These are phyloP conservation scores for Drosophila quinaria DNA, from an alignment of 2,888 invertebrate species.

Conservation along the genomic window DNA sequence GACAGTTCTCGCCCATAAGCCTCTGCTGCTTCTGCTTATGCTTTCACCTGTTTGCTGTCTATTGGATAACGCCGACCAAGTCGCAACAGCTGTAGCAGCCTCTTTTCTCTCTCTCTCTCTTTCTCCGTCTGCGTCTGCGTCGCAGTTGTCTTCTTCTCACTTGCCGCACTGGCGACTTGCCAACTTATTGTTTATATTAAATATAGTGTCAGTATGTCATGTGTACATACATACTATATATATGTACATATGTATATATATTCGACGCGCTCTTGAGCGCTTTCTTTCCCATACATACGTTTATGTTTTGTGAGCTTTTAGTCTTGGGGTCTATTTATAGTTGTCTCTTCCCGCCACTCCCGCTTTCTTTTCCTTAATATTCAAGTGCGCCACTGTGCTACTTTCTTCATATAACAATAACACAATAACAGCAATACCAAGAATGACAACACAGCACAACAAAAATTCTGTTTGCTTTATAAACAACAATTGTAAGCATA, in stretches of 20 bases:
- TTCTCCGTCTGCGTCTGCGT: neutral
- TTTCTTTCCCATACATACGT: conserved; percentile 17
- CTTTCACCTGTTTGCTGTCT: conserved; percentile 75
- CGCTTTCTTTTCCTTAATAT: conserved; percentile 31
- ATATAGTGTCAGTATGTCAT: conserved; percentile 33
- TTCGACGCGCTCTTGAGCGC: conserved; percentile 27
- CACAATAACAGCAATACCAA: conserved; percentile 12
- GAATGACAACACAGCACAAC: neutral
- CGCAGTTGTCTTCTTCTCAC: conserved; percentile 33
- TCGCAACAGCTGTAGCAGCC: neutral
- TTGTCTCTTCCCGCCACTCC: conserved; percentile 23
- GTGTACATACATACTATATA: conserved; percentile 7
- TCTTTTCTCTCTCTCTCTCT: no score
- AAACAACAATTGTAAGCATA: neutral
- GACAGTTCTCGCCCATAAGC: conserved; percentile 21
- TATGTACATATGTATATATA: conserved; percentile 5
- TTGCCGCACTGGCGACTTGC: conserved; percentile 53
- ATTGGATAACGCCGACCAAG: conserved; percentile 31
- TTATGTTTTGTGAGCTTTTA: conserved; percentile 5
- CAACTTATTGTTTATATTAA: conserved; percentile 74
- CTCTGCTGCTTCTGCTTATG: conserved; percentile 17
- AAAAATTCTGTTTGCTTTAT: neutral
- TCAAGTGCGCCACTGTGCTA: conserved; percentile 49
- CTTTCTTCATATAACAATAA: conserved; percentile 31
- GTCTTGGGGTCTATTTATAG: conserved; percentile 50